phyloP scores from a whole-genome alignment of 92 coral and sea anemone species.

The Phenganax marumi region DNA sequence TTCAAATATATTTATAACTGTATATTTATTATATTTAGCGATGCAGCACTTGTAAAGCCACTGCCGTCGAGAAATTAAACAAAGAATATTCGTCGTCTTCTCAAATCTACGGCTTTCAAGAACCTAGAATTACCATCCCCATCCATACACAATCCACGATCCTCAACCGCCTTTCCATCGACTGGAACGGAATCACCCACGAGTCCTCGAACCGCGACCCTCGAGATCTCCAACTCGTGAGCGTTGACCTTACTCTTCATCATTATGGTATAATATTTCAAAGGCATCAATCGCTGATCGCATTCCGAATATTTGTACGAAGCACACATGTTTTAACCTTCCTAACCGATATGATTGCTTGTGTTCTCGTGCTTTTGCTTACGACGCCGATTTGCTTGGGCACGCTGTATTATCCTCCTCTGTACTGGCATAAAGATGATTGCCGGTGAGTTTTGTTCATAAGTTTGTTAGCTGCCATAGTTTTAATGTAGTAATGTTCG shows the following conservation, averaged over 20 bases:
- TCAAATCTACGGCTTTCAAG: too few species aligned
- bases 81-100: too few species aligned
- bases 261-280: not conserved
- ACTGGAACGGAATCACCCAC: too few species aligned
- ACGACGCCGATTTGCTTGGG: not conserved
- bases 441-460: constrained; percentile 18
- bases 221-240: not conserved
- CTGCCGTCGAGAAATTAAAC: too few species aligned
- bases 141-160: too few species aligned
- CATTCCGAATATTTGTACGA: not conserved
- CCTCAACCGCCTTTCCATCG: too few species aligned
- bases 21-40: too few species aligned
- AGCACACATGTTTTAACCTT: not conserved
- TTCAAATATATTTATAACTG: too few species aligned
- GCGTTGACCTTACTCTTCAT: not conserved
- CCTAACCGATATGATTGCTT: not conserved
- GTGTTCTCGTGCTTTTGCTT: not conserved
- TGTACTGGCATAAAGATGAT: constrained; percentile 34
- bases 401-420: constrained; percentile 17
- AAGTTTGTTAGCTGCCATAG: not conserved
- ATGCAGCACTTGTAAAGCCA: too few species aligned
- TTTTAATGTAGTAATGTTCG: not conserved
- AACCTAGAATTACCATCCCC: too few species aligned
- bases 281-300: not conserved
- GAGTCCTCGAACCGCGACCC: not conserved